phyloP scores from a whole-genome alignment of 2,888 invertebrate species.

The Microplitis manilae region DNA sequence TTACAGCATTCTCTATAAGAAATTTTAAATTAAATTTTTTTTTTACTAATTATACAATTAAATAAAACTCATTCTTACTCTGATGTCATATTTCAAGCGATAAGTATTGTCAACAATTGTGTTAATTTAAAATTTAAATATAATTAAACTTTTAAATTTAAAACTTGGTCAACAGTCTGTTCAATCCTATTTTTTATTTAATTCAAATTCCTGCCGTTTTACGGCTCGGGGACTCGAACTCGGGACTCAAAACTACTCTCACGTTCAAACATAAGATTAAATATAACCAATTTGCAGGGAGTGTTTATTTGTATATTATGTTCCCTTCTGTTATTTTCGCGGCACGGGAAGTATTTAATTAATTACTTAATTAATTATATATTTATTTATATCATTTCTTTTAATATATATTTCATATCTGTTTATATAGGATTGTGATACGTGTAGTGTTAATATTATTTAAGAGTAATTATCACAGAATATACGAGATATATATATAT shows the following conservation, averaged over 20 bases:
- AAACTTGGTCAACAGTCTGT: slow-evolving; percentile 41
- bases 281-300: background rate
- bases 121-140: slow-evolving; percentile 57
- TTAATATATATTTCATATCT: background rate
- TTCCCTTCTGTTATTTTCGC: slow-evolving; percentile 6
- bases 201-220: slow-evolving; percentile 39
- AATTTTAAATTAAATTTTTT: too few species aligned
- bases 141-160: slow-evolving; percentile 38
- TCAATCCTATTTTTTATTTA: slow-evolving; percentile 17
- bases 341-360: slow-evolving; percentile 21
- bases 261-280: slow-evolving; percentile 9
- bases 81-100: slow-evolving; percentile 59
- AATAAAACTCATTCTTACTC: slow-evolving; percentile 55
- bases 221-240: slow-evolving; percentile 29
- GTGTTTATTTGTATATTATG: background rate
- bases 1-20: too few species aligned
- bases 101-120: slow-evolving; percentile 70
- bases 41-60: too few species aligned
- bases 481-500: slow-evolving; percentile 64
- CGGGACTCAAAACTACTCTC: background rate
- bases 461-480: slow-evolving; percentile 70
- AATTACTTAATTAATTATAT: slow-evolving; percentile 16
- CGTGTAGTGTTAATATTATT: slow-evolving; percentile 45
- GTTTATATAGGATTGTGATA: slow-evolving; percentile 4
- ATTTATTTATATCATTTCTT: background rate